These are phyloP conservation scores for Eubasilissa regina DNA, from an alignment of 1,140 invertebrate genomes.

Conservation along the genomic window DNA sequence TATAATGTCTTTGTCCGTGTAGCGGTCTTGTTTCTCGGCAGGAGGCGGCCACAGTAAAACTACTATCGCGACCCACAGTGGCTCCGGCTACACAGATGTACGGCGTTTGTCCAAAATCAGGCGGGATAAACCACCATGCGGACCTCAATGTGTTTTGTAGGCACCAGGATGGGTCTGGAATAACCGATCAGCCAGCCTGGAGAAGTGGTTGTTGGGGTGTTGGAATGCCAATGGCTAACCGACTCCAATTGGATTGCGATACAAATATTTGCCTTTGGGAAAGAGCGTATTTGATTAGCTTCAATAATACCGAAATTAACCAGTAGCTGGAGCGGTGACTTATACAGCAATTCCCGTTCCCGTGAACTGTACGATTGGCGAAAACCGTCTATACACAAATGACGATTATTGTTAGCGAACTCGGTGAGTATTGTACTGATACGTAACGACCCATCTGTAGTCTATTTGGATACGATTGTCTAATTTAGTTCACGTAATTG, in stretches of 20 bases:
- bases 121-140: too few species aligned
- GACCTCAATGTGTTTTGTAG: neutral
- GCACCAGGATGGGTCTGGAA: neutral
- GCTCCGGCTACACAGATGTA: too few species aligned
- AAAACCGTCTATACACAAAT: neutral
- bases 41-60: too few species aligned
- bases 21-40: too few species aligned
- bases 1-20: too few species aligned
- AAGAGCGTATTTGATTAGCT: conserved; percentile 3
- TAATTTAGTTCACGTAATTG: neutral
- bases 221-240: neutral
- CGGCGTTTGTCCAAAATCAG: too few species aligned
- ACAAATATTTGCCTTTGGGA: conserved; percentile 23
- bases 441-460: neutral
- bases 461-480: neutral
- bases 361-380: neutral
- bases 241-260: neutral
- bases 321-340: neutral
- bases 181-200: conserved; percentile 15
- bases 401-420: conserved; percentile 8
- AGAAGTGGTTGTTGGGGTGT: neutral
- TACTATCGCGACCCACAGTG: too few species aligned
- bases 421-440: neutral
- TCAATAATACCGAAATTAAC: conserved; percentile 8
- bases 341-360: neutral